phyloP scores from a whole-genome alignment of 2,797 vertebrate species.

The Chrosomus eos region DNA sequence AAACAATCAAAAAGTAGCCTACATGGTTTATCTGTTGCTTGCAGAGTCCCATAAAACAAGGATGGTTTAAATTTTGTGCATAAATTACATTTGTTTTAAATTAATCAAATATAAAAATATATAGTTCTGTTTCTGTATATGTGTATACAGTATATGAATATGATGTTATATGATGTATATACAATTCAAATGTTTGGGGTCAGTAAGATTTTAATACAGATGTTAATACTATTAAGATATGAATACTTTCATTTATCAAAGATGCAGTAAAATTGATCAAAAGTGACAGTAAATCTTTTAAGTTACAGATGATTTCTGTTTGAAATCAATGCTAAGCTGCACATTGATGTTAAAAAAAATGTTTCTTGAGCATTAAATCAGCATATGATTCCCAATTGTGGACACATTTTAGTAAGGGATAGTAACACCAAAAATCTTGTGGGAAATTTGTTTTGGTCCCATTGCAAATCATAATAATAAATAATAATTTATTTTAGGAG shows the following conservation, averaged over 20 bases:
- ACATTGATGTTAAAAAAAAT: no score
- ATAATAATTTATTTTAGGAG: no score
- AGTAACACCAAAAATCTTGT: neutral
- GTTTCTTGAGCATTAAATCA: no score
- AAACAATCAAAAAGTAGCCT: constrained; percentile 1
- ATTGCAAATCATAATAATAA: no score
- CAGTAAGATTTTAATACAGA: no score
- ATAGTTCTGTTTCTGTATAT: neutral
- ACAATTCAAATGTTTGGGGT: no score
- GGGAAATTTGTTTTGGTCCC: neutral
- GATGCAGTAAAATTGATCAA: neutral
- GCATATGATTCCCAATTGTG: no score
- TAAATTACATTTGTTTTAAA: neutral
- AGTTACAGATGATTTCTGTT: neutral
- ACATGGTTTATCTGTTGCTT: neutral
- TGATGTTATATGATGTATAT: neutral
- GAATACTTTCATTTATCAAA: no score
- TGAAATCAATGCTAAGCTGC: neutral
- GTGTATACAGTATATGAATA: neutral
- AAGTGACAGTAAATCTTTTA: neutral
- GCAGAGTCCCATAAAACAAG: neutral
- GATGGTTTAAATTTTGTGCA: neutral
- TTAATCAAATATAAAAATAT: neutral
- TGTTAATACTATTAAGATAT: no score
- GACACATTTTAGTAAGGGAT: no score